Conservation (phyloP, 2,888 invertebrate species). For the Sinotaia quadrata region DNA sequence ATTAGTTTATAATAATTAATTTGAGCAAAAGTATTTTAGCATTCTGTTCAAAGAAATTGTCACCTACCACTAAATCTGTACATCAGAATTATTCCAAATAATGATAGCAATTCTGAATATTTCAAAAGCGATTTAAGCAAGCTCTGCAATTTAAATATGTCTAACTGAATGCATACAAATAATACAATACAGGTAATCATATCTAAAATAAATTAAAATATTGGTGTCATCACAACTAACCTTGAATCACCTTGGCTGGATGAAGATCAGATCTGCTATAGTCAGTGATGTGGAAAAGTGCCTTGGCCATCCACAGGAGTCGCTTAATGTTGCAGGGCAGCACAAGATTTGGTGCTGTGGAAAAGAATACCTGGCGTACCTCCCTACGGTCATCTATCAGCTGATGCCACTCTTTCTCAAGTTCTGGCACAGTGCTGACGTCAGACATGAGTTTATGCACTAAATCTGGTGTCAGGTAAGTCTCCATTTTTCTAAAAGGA, state of each 20-base stretch:
- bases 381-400: slow-evolving; percentile 89
- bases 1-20: too few species aligned
- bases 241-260: slow-evolving; percentile 92
- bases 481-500: slow-evolving; percentile 84
- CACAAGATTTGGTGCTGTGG: slow-evolving; percentile 95
- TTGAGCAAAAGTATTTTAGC: too few species aligned
- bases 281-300: slow-evolving; percentile 98
- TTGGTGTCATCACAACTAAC: too few species aligned
- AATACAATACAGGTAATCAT: too few species aligned
- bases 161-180: too few species aligned
- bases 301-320: slow-evolving; percentile 99
- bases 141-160: too few species aligned
- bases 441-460: slow-evolving; percentile 94
- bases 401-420: slow-evolving; percentile 97
- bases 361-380: slow-evolving; percentile 94
- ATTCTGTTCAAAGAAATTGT: too few species aligned
- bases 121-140: too few species aligned
- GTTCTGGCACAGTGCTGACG: slow-evolving; percentile 88
- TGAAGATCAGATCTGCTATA: slow-evolving; percentile 93
- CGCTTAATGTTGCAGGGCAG: slow-evolving; percentile 97
- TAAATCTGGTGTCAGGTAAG: slow-evolving; percentile 93
- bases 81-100: too few species aligned
- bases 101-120: too few species aligned
- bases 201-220: too few species aligned
- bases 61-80: too few species aligned